These are phyloP conservation scores for Crocidura indochinensis DNA, from an alignment of 2,797 vertebrate species.

Conservation along the genomic window DNA sequence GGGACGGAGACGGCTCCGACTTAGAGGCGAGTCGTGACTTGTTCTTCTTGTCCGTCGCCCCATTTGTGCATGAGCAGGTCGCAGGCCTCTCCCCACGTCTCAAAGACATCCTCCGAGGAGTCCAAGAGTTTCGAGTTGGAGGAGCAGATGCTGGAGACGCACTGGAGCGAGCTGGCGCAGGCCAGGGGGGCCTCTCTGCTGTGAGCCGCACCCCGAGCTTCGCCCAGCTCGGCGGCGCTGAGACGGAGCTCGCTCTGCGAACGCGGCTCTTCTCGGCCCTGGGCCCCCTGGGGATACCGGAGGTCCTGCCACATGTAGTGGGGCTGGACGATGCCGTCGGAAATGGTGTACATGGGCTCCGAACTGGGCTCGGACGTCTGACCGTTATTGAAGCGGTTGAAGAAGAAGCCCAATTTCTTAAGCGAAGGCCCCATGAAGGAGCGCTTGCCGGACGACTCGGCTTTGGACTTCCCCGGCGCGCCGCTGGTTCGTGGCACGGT, in stretches of 20 bases:
- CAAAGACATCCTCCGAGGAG: conserved; percentile 97
- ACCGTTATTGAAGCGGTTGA: conserved; percentile 94
- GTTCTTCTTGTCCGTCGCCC: conserved; percentile 96
- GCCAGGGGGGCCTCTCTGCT: conserved; percentile 93
- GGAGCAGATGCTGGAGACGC: conserved; percentile 97
- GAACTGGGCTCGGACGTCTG: conserved; percentile 91
- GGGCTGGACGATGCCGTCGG: conserved; percentile 95
- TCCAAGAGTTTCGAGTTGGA: conserved; percentile 97
- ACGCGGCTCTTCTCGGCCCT: conserved; percentile 91
- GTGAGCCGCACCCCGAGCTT: conserved; percentile 89
- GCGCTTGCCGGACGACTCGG: conserved; percentile 94
- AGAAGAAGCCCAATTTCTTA: conserved; percentile 95
- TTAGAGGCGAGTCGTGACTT: conserved; percentile 97
- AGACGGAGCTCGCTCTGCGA: conserved; percentile 95
- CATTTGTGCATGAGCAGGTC: conserved; percentile 94
- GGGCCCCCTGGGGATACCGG: conserved; percentile 92
- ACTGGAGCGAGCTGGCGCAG: conserved; percentile 96
- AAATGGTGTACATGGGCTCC: conserved; percentile 96
- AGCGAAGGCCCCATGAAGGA: conserved; percentile 94
- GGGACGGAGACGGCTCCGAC: conserved; percentile 80
- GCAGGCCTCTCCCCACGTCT: conserved; percentile 96
- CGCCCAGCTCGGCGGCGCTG: conserved; percentile 93
- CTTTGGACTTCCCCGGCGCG: conserved; percentile 93
- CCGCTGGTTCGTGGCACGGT: conserved; percentile 92
- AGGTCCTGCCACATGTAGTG: conserved; percentile 94